Conservation (phyloP, 2,888 invertebrate genomes). For the Stenchaetothrips biformis region DNA sequence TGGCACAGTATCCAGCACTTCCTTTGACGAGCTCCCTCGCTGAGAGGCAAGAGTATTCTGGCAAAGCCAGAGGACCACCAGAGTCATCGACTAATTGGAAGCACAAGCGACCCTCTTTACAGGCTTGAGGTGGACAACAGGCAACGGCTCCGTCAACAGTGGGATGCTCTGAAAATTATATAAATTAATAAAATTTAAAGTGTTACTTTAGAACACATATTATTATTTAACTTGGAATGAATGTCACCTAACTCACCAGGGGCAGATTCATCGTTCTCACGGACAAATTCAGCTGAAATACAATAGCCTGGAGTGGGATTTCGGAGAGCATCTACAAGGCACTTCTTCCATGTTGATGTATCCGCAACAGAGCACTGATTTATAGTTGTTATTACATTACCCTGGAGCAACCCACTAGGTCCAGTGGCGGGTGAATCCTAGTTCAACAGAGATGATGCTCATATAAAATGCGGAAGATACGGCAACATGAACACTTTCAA, state of each 20-base stretch:
- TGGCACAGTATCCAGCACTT: neutral
- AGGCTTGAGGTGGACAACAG: conserved; percentile 65
- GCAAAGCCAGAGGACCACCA: conserved; percentile 62
- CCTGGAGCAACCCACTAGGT: conserved; percentile 64
- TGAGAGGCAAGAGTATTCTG: conserved; percentile 78
- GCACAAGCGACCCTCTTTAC: conserved; percentile 62
- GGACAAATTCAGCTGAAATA: conserved; percentile 65
- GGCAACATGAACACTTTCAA: neutral
- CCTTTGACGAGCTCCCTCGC: conserved; percentile 64
- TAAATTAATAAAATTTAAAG: conserved; percentile 27
- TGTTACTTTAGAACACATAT: conserved; percentile 30
- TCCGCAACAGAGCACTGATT: conserved; percentile 71
- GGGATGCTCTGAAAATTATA: conserved; percentile 53
- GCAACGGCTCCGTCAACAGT: conserved; percentile 65
- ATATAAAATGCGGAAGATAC: neutral
- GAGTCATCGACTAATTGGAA: conserved; percentile 74
- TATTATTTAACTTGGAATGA: conserved; percentile 13
- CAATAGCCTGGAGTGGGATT: conserved; percentile 66
- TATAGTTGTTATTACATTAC: conserved; percentile 70
- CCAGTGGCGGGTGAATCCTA: conserved; percentile 73
- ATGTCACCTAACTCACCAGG: conserved; percentile 37
- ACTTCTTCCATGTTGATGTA: conserved; percentile 64
- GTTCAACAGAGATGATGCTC: conserved; percentile 31
- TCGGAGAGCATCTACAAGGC: conserved; percentile 58
- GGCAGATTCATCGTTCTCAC: conserved; percentile 45